Conservation (phyloP, 1,140 invertebrate genomes). For the Drosophila carrolli region DNA sequence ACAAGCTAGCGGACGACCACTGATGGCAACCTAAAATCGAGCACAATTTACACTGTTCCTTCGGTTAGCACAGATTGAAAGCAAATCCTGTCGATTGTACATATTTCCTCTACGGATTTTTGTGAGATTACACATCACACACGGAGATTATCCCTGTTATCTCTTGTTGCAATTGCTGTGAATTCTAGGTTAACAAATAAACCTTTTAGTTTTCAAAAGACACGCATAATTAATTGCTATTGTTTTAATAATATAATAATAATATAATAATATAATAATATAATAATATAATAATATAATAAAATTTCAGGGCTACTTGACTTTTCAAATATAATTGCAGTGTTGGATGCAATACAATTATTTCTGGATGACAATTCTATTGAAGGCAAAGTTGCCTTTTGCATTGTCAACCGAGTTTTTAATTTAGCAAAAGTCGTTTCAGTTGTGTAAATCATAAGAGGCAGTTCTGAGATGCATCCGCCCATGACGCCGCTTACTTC, state of each 20-base stretch:
- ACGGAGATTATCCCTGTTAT: not conserved
- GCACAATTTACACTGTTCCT: not conserved
- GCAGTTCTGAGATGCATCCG: not conserved
- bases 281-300: no score
- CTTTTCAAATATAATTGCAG: no score
- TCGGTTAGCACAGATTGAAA: not conserved
- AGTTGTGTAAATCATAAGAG: no score
- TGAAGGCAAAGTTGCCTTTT: no score
- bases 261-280: no score
- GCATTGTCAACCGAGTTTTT: no score
- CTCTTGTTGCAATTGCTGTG: conserved; percentile 9
- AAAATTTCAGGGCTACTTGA: no score
- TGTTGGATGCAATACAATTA: no score
- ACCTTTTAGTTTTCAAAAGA: no score
- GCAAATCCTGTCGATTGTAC: conserved; percentile 1
- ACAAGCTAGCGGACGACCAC: conserved; percentile 1
- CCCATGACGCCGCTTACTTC: conserved; percentile 22
- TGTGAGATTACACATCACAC: conserved; percentile 6
- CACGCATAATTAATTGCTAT: no score
- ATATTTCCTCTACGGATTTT: conserved; percentile 11
- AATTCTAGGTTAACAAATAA: conserved; percentile 6
- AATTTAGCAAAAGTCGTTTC: not conserved
- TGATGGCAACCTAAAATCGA: not conserved
- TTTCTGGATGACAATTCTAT: no score
- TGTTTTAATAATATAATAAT: no score